Conservation (phyloP, 2,797 vertebrate species). For the Buceros bicornis region DNA sequence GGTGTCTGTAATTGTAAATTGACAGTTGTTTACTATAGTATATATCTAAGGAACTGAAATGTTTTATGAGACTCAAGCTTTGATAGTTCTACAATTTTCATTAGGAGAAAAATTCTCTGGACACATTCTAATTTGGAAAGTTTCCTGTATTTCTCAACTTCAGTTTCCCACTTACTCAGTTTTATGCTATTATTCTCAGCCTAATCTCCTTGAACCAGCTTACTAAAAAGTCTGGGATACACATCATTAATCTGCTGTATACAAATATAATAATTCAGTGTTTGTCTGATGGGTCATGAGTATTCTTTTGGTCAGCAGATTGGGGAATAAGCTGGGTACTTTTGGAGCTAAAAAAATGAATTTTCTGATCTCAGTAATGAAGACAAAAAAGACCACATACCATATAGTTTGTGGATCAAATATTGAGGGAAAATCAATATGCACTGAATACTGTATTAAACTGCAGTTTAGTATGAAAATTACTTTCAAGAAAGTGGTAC, state of each 20-base stretch:
- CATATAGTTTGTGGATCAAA: neutral
- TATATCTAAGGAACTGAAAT: neutral
- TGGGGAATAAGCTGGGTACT: neutral
- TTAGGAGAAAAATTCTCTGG: neutral
- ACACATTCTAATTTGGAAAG: neutral
- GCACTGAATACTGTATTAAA: neutral
- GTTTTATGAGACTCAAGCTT: neutral
- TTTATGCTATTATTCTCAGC: neutral
- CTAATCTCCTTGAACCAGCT: neutral
- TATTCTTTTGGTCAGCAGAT: neutral
- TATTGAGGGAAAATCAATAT: neutral
- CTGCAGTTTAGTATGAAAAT: neutral
- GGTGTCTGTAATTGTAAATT: neutral
- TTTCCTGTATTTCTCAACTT: neutral
- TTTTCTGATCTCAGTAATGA: neutral
- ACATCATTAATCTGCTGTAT: neutral
- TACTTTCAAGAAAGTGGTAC: neutral
- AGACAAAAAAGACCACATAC: neutral
- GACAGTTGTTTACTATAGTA: neutral
- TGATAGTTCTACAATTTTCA: neutral
- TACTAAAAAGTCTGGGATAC: neutral
- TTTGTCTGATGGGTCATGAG: neutral
- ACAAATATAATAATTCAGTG: neutral
- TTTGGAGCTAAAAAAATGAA: neutral
- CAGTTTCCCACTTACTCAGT: neutral